phyloP scores from a whole-genome alignment of 1,140 invertebrate species.

The Hyles vespertilio region DNA sequence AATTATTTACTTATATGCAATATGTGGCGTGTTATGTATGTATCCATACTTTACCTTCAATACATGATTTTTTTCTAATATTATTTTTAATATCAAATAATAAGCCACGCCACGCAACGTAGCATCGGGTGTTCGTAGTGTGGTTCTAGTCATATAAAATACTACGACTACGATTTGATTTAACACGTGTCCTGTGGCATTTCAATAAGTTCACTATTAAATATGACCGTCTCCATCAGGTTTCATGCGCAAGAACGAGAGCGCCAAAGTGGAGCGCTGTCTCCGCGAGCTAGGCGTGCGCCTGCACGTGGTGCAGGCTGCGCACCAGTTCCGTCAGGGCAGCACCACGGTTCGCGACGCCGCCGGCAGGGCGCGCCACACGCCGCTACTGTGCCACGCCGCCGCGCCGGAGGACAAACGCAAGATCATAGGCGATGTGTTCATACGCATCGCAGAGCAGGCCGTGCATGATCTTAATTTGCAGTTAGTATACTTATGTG shows the following conservation, averaged over 20 bases:
- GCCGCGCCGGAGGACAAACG: conserved; percentile 97
- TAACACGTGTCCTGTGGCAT: too few species aligned
- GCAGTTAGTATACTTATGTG: conserved; percentile 61
- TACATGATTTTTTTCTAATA: too few species aligned
- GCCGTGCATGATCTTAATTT: conserved; percentile 88
- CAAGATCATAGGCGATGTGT: conserved; percentile 99
- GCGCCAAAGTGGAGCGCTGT: conserved; percentile 89
- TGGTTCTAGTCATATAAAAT: too few species aligned
- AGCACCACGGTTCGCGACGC: conserved; percentile 81
- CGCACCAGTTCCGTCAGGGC: conserved; percentile 84
- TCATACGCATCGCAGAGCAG: conserved; percentile 93
- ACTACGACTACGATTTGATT: too few species aligned
- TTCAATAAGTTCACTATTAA: too few species aligned
- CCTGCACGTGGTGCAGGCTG: conserved; percentile 87
- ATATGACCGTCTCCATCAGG: conserved; percentile 58
- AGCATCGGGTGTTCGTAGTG: too few species aligned
- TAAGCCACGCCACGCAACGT: too few species aligned
- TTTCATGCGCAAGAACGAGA: conserved; percentile 98
- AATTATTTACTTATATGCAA: too few species aligned
- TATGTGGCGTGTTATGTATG: too few species aligned
- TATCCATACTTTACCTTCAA: too few species aligned
- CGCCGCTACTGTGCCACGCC: conserved; percentile 91
- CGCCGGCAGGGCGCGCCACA: conserved; percentile 83
- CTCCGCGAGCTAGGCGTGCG: conserved; percentile 91
- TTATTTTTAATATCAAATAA: too few species aligned